Conservation (phyloP, 2,888 invertebrate species). For the Tinea semifulvella region DNA sequence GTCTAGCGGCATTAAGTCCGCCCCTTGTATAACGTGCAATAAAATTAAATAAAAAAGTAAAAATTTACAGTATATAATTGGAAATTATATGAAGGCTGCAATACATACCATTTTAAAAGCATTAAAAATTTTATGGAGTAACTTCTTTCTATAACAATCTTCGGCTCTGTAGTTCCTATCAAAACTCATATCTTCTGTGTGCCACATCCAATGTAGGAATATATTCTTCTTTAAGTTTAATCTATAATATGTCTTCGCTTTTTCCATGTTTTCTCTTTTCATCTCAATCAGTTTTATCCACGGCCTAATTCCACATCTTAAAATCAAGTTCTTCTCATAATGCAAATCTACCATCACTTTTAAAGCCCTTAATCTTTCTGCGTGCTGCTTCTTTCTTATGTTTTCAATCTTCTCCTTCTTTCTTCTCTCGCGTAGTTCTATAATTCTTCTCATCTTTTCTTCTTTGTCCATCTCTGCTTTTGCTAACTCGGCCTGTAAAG, state of each 20-base stretch:
- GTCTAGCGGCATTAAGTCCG: no score
- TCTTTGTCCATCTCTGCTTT: constrained; percentile 69
- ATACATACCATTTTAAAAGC: constrained; percentile 34
- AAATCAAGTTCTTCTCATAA: constrained; percentile 46
- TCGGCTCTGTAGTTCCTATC: constrained; percentile 67
- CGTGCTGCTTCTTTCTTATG: constrained; percentile 65
- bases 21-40: no score
- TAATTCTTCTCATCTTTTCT: constrained; percentile 65
- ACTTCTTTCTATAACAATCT: constrained; percentile 55
- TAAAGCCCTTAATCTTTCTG: constrained; percentile 49
- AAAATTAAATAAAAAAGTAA: no score
- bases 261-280: constrained; percentile 44
- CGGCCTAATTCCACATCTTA: constrained; percentile 46
- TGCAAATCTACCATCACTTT: constrained; percentile 61
- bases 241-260: constrained; percentile 52
- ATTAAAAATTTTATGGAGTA: constrained; percentile 49
- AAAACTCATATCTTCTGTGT: constrained; percentile 54
- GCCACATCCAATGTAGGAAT: constrained; percentile 62
- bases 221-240: constrained; percentile 55
- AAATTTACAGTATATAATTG: no score
- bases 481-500: constrained; percentile 47
- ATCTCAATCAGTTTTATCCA: constrained; percentile 38
- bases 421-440: constrained; percentile 69
- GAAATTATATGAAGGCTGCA: no score
- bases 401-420: constrained; percentile 69